A percentile compares a stretch with the other conserved stretches of the same genome.
Evolutionary conservation across 2,113 vertebrate genomes (phyloP).

Genomic region (Tursiops truncatus): DNA sequence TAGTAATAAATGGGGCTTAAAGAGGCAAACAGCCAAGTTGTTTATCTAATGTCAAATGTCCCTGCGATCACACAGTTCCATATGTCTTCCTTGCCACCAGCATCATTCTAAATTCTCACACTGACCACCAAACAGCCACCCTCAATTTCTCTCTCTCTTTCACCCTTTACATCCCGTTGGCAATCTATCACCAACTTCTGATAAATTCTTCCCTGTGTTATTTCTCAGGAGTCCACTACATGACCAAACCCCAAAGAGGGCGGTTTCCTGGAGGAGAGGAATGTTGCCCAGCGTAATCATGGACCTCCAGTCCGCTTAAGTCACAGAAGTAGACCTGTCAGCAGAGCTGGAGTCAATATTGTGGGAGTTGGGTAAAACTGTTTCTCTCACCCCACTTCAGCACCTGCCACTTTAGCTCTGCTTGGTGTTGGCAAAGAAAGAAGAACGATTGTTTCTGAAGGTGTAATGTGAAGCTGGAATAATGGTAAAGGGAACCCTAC

Average conservation of each 20-base stretch:
- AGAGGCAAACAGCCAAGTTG: constrained; percentile 61
- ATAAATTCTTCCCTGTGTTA: background rate
- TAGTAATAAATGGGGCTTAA: constrained; percentile 69
- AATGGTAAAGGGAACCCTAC: background rate
- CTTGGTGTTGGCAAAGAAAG: background rate
- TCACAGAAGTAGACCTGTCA: background rate
- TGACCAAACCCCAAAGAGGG: background rate
- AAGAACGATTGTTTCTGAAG: constrained; percentile 8
- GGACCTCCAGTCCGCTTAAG: background rate
- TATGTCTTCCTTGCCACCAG: constrained; percentile 34
- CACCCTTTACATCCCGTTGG: background rate
- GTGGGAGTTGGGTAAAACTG: background rate
- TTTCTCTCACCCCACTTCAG: background rate
- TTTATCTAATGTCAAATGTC: constrained; percentile 69
- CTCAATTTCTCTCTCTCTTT: background rate
- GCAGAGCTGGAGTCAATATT: background rate
- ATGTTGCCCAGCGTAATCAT: background rate
- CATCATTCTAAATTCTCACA: constrained; percentile 31
- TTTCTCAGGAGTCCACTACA: background rate
- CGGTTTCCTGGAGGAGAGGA: background rate
- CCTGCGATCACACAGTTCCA: constrained; percentile 18
- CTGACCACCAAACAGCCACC: background rate
- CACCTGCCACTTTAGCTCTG: background rate
- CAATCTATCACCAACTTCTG: background rate
- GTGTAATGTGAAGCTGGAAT: background rate